A percentile compares a stretch with the other conserved stretches of the same genome.
These are phyloP conservation scores for Hirtodrosophila confusa DNA, from an alignment of 2,888 invertebrate species.

Conservation along the genomic window DNA sequence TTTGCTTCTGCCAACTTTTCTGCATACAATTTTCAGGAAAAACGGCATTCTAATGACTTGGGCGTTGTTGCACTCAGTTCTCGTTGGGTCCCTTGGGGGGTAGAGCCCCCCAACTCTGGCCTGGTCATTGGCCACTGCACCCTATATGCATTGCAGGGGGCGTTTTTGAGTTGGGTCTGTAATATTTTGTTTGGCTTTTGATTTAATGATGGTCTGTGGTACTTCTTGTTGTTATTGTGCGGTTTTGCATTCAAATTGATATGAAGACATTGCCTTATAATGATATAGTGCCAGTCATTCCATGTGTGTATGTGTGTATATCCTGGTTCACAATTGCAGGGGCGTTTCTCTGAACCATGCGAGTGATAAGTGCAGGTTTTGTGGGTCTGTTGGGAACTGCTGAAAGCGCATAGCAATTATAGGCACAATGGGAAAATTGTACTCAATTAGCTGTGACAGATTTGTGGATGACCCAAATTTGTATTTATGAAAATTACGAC, in stretches of 20 bases:
- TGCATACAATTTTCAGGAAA: slow-evolving; percentile 65
- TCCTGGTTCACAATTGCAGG: slow-evolving; percentile 1
- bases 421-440: not conserved
- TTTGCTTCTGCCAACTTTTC: slow-evolving; percentile 51
- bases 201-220: slow-evolving; percentile 63
- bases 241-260: slow-evolving; percentile 22
- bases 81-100: not conserved
- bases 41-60: slow-evolving; percentile 78
- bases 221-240: slow-evolving; percentile 27
- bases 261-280: slow-evolving; percentile 61
- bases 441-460: not conserved
- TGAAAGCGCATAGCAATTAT: slow-evolving; percentile 28
- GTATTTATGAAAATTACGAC: not conserved
- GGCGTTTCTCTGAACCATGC: slow-evolving; percentile 17
- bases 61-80: slow-evolving; percentile 60
- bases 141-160: no score
- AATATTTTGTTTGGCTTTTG: slow-evolving; percentile 65
- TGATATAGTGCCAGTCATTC: slow-evolving; percentile 35
- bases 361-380: slow-evolving; percentile 36
- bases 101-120: no score
- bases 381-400: slow-evolving; percentile 1
- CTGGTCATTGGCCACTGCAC: slow-evolving; percentile 28
- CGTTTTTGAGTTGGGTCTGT: slow-evolving; percentile 4
- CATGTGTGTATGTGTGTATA: not conserved
- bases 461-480: not conserved